Conservation (phyloP, 2,888 invertebrate genomes). For the Erebia ligea region DNA sequence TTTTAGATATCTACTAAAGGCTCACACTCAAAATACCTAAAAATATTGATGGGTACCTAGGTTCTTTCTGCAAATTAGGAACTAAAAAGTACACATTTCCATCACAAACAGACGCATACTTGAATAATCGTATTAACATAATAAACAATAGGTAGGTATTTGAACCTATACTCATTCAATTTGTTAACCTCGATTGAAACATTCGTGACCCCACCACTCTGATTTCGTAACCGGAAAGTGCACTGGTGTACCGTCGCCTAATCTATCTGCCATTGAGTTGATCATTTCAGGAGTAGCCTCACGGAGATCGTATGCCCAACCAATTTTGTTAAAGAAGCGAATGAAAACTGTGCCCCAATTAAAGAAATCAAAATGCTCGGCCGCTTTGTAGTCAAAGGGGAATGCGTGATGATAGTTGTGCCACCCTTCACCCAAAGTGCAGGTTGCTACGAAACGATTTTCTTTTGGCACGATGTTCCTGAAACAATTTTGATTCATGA, state of each 20-base stretch:
- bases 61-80: neutral
- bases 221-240: slow-evolving; percentile 54
- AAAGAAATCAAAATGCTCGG: slow-evolving; percentile 79
- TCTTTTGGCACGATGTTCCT: slow-evolving; percentile 85
- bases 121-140: neutral
- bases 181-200: slow-evolving; percentile 15
- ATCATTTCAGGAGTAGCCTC: slow-evolving; percentile 73
- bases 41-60: neutral
- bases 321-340: slow-evolving; percentile 65
- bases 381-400: slow-evolving; percentile 86
- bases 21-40: too few relatives aligned
- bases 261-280: slow-evolving; percentile 68
- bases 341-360: slow-evolving; percentile 70
- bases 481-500: slow-evolving; percentile 47
- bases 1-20: too few relatives aligned
- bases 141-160: slow-evolving; percentile 3
- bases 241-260: slow-evolving; percentile 72
- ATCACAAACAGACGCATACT: neutral
- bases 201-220: slow-evolving; percentile 7
- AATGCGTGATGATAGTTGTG: slow-evolving; percentile 92
- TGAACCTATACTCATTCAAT: neutral
- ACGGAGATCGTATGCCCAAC: slow-evolving; percentile 72
- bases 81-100: neutral
- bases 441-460: slow-evolving; percentile 84
- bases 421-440: slow-evolving; percentile 87